Evolutionary conservation across 2,888 invertebrate genomes (phyloP), one percentile per base, ranked within the genome.

Genomic region (Endomychus coccineus): DNA sequence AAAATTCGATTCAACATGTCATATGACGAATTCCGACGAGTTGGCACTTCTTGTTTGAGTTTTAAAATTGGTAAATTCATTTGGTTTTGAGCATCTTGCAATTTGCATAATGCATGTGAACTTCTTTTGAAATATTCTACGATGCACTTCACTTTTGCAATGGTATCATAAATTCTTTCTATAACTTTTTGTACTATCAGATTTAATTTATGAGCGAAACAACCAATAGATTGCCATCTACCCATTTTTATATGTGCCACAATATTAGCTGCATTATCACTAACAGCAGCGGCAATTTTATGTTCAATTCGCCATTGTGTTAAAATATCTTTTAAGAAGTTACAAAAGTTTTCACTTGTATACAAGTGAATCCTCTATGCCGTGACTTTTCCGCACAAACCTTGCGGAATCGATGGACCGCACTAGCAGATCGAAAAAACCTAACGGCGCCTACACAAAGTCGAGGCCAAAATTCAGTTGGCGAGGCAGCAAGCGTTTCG

Each of bases 251-350:
- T 36, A 16, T 33, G 43, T 25, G 27, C 23, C 15, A 16, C 34
- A 31, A 44, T 40, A 28, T 44, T 44, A 1, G 42, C 35, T 14
- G 44, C 42, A 33, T 44, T 44, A 40, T 57, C 51, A 10, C 45
- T 46, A 5, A 49, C 51, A 23, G 41, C 34, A 16, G 39, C 45
- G 29, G 46, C 27, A 28, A 58, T 44, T 51, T 55, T 53, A 12
- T 48, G 32, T 25, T 33, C 34, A 14, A 43, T 28, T 35, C 43
- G 28, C 45, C 46, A 54, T 19, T 49, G 33, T 14, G 21, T 17
- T 5, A 43, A n/a, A 10, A 45, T 32, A 5, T 19, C 13, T 32
- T 33, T 36, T 9, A 48, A 22, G 22, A 39, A 27, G 15, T 35
- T 24, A 4, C 36, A 12, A 21, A 50, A 38, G 44, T 51, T 51